Conservation (phyloP, 2,888 invertebrate species). For the Chymomyza caudatula region DNA sequence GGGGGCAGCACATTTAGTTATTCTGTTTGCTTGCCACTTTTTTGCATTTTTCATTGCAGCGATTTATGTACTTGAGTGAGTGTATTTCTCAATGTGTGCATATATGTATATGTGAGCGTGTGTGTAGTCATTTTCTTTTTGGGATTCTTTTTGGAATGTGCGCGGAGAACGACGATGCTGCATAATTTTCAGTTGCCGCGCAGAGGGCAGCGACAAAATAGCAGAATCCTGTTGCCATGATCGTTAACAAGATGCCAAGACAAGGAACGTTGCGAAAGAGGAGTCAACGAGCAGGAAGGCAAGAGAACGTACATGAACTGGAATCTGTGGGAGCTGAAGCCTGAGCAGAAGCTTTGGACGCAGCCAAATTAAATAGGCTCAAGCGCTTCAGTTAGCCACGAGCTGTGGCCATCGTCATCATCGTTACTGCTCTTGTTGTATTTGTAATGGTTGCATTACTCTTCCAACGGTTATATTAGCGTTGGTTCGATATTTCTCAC, state of each 20-base stretch:
- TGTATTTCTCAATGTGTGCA: neutral
- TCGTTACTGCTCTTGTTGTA: conserved; percentile 12
- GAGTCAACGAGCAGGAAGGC: neutral
- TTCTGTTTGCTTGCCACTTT: conserved; percentile 64
- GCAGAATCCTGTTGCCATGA: conserved; percentile 74
- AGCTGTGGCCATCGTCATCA: conserved; percentile 50
- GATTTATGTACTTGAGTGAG: conserved; percentile 37
- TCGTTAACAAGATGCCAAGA: conserved; percentile 73
- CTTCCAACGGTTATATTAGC: neutral
- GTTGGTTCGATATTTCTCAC: conserved; percentile 14
- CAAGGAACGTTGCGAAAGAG: conserved; percentile 30
- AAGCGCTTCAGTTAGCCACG: conserved; percentile 69
- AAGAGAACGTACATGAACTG: conserved; percentile 38
- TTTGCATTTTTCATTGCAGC: conserved; percentile 43
- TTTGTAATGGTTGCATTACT: neutral
- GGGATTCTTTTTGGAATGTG: conserved; percentile 56
- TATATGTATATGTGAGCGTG: conserved; percentile 13
- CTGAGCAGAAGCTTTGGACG: conserved; percentile 24
- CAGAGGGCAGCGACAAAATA: conserved; percentile 71
- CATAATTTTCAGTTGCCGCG: conserved; percentile 57
- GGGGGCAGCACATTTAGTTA: conserved; percentile 55
- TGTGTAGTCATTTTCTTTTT: conserved; percentile 66
- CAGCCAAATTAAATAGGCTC: conserved; percentile 74
- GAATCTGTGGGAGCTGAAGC: conserved; percentile 67
- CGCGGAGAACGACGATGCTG: conserved; percentile 31